Evolutionary conservation across 2,113 vertebrate species (phyloP).

Genomic region (Hassar affinis): DNA sequence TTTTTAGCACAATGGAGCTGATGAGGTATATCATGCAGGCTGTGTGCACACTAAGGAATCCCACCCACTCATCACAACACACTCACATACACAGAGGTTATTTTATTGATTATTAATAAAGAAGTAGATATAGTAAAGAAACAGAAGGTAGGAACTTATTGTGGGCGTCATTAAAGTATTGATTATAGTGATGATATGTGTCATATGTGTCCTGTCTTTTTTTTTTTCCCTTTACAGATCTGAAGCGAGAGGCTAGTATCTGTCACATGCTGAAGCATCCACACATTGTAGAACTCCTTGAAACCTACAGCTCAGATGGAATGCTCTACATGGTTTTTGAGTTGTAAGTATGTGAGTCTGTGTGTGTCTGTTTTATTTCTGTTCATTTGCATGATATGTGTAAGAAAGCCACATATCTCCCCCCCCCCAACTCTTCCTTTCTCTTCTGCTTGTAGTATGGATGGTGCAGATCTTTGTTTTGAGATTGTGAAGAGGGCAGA

Average conservation of each 20-base stretch:
- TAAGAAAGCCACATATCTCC: too few species aligned
- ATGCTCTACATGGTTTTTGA: conserved; percentile 99
- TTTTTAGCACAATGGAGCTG: conserved; percentile 27
- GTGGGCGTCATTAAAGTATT: neutral
- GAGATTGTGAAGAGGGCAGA: conserved; percentile 91
- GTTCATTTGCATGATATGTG: neutral
- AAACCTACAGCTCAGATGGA: conserved; percentile 98
- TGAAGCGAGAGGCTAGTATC: conserved; percentile 98
- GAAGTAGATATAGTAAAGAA: neutral
- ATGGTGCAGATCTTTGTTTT: conserved; percentile 91
- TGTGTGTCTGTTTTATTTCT: neutral
- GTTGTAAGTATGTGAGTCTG: conserved; percentile 85
- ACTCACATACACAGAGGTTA: conserved; percentile 45
- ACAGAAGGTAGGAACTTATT: too few species aligned
- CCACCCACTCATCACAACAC: neutral
- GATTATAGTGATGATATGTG: conserved; percentile 81
- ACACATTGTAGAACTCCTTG: conserved; percentile 96
- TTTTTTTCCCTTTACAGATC: conserved; percentile 72
- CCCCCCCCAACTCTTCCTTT: too few species aligned
- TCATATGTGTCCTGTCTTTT: conserved; percentile 62
- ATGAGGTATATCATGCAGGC: conserved; percentile 10
- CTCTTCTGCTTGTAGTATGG: conserved; percentile 75
- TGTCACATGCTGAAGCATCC: conserved; percentile 99
- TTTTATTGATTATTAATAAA: neutral
- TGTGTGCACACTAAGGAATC: conserved; percentile 4